Evolutionary conservation across 2,888 invertebrate genomes (phyloP).

Genomic region (Lypha dubia): DNA sequence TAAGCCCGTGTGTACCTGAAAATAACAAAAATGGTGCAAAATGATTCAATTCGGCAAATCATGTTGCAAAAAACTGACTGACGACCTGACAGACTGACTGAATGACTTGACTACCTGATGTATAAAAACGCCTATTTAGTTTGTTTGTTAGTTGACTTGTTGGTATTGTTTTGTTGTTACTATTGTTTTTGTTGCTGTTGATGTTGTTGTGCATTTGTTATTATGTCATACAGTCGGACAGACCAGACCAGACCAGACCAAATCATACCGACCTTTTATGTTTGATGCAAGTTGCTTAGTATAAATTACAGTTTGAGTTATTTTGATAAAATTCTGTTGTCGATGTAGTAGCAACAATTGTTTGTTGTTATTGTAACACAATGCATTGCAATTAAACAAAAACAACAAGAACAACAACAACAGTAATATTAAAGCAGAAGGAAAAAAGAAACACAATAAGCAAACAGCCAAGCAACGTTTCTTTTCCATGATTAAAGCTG

Average conservation of each 20-base stretch:
- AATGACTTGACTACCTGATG: background rate
- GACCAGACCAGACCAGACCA: background rate
- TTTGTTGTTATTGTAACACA: constrained; percentile 57
- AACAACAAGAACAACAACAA: constrained; percentile 17
- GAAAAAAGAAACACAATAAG: constrained; percentile 14
- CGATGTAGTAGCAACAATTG: constrained; percentile 55
- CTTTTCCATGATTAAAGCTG: constrained; percentile 57
- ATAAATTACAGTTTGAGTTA: constrained; percentile 63
- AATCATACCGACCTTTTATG: constrained; percentile 30
- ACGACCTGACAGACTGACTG: background rate
- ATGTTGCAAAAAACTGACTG: background rate
- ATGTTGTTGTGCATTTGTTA: constrained; percentile 31
- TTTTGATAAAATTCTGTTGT: constrained; percentile 62
- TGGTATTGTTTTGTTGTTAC: constrained; percentile 18
- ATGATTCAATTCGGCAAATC: background rate
- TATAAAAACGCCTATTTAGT: constrained; percentile 7
- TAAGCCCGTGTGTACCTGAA: background rate
- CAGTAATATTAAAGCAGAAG: background rate
- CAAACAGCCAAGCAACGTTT: constrained; percentile 32
- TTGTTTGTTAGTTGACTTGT: constrained; percentile 20
- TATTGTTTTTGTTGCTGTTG: background rate
- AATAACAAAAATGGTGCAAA: background rate
- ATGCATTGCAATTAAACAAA: constrained; percentile 53
- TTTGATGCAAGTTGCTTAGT: constrained; percentile 59
- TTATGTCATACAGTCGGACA: constrained; percentile 49